Evolutionary conservation across 2,113 vertebrate genomes (phyloP).

Genomic region (Phycodurus eques): DNA sequence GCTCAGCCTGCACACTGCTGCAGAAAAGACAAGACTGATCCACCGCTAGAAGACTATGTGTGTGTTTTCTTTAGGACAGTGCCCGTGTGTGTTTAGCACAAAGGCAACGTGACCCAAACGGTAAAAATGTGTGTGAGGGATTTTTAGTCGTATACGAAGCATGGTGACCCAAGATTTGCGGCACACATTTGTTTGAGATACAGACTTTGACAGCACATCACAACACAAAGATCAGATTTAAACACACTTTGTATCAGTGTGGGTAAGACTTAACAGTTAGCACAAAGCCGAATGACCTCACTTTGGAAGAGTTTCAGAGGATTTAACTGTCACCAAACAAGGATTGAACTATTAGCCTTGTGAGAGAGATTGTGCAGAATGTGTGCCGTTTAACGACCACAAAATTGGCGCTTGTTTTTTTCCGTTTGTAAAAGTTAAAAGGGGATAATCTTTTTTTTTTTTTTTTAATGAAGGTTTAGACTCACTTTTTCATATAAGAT

Average conservation of each 20-base stretch:
- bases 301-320: constrained; percentile 26
- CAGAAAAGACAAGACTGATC: constrained; percentile 55
- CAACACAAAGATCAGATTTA: constrained; percentile 65
- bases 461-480: not conserved
- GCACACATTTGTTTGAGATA: constrained; percentile 72
- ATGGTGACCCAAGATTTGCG: constrained; percentile 63
- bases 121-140: constrained; percentile 58
- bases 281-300: constrained; percentile 45
- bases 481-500: constrained; percentile 13
- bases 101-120: constrained; percentile 57
- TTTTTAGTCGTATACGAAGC: constrained; percentile 68
- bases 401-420: not conserved
- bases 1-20: constrained; percentile 57
- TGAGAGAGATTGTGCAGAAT: constrained; percentile 36
- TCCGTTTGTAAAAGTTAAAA: not conserved
- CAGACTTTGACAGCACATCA: constrained; percentile 71
- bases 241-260: constrained; percentile 35
- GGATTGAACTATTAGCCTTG: constrained; percentile 28
- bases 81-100: constrained; percentile 53
- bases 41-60: constrained; percentile 60
- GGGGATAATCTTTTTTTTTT: not conserved
- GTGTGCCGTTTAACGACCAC: not conserved
- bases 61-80: constrained; percentile 52
- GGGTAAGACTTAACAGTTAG: constrained; percentile 42
- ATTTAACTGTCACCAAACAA: constrained; percentile 38